Evolutionary conservation across 2,113 vertebrate species (phyloP).

Genomic region (Paedocypris sp.): DNA sequence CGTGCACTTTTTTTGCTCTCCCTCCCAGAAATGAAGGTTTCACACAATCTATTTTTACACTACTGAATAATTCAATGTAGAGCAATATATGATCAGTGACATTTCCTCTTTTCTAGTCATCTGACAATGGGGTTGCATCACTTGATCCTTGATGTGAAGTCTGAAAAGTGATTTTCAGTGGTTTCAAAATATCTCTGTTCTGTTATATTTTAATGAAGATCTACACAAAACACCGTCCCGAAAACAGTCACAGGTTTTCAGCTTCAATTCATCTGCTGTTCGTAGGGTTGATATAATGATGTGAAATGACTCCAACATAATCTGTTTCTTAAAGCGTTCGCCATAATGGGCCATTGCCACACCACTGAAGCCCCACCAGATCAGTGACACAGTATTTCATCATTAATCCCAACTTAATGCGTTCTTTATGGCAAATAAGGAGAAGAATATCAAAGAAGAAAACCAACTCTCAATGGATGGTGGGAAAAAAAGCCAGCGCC

Average conservation of each 20-base stretch:
- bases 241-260: background rate
- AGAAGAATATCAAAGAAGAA: background rate
- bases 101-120: slow-evolving; percentile 20
- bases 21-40: slow-evolving; percentile 26
- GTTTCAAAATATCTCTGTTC: slow-evolving; percentile 17
- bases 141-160: slow-evolving; percentile 30
- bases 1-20: background rate
- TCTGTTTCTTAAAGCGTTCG: background rate
- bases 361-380: background rate
- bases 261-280: background rate
- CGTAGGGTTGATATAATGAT: slow-evolving; percentile 7
- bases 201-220: slow-evolving; percentile 20
- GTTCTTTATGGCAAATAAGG: slow-evolving; percentile 4
- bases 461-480: slow-evolving; percentile 1
- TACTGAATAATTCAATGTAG: slow-evolving; percentile 35
- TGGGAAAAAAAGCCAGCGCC: background rate
- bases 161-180: slow-evolving; percentile 3
- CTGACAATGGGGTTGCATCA: slow-evolving; percentile 31
- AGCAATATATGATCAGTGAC: slow-evolving; percentile 36
- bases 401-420: slow-evolving; percentile 12
- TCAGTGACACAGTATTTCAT: slow-evolving; percentile 6
- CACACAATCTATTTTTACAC: slow-evolving; percentile 36
- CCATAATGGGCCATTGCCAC: background rate
- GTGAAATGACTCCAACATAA: background rate
- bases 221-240: background rate